These are phyloP conservation scores for Peromyscus attwateri DNA, from an alignment of 2,797 vertebrate genomes.

Conservation along the genomic window DNA sequence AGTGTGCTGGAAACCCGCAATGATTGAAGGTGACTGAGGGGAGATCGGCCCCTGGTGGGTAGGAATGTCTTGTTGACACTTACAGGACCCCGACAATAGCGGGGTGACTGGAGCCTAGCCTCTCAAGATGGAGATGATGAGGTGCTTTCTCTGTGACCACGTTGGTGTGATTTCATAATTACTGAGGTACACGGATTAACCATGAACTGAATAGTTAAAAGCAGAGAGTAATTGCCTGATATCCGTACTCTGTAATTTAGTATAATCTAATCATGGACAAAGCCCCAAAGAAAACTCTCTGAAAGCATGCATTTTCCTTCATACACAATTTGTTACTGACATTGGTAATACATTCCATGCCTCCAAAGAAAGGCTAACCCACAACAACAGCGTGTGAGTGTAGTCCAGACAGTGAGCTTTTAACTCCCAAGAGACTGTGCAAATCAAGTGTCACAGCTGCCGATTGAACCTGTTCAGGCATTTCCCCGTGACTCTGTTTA, in stretches of 20 bases:
- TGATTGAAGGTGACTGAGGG: not conserved
- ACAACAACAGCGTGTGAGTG: not conserved
- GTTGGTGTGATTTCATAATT: constrained; percentile 69
- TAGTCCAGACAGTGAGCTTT: not conserved
- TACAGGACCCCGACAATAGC: constrained; percentile 37
- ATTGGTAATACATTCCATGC: not conserved
- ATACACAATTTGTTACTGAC: constrained; percentile 70
- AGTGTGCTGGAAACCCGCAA: constrained; percentile 42
- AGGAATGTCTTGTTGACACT: constrained; percentile 21
- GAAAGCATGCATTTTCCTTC: constrained; percentile 73
- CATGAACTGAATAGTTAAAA: constrained; percentile 79
- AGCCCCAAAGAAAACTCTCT: constrained; percentile 73
- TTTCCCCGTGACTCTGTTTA: not conserved
- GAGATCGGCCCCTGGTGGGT: not conserved
- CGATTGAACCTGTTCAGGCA: not conserved
- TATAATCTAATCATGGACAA: constrained; percentile 83
- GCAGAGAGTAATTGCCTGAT: constrained; percentile 81
- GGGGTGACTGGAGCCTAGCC: not conserved
- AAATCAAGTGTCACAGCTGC: not conserved
- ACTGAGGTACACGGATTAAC: constrained; percentile 58
- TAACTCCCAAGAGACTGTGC: not conserved
- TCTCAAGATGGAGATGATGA: constrained; percentile 51
- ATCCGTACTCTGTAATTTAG: constrained; percentile 78
- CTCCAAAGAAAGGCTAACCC: constrained; percentile 3
- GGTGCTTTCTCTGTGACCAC: constrained; percentile 29